A percentile compares a stretch with the other conserved stretches of the same genome.
phyloP scores from a whole-genome alignment of 2,888 invertebrate genomes.

The Hermaeophaga mercurialis region DNA sequence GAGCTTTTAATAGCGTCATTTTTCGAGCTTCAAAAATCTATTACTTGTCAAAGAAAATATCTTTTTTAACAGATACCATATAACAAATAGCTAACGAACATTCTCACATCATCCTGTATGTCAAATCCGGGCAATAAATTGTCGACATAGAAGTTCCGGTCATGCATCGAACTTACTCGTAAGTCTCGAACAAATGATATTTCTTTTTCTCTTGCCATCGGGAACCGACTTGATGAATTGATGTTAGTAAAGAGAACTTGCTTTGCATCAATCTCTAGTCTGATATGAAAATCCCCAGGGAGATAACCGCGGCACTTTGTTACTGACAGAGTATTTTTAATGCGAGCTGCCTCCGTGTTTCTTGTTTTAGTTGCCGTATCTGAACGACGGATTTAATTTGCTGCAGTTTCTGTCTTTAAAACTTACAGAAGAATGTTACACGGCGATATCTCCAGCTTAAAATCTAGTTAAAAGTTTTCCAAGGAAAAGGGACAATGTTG shows the following conservation, averaged over 20 bases:
- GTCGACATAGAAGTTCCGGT: no score
- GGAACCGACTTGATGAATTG: neutral
- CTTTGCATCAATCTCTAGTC: constrained; percentile 25
- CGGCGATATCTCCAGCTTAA: constrained; percentile 1
- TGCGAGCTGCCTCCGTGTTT: constrained; percentile 19
- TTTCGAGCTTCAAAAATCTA: no score
- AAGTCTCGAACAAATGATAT: neutral
- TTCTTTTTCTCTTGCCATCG: neutral
- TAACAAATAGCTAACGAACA: no score
- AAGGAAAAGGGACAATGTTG: neutral
- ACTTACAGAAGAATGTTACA: constrained; percentile 9
- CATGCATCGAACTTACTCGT: no score
- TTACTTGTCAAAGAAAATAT: no score
- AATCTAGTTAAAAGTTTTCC: constrained; percentile 10
- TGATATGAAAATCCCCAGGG: constrained; percentile 27
- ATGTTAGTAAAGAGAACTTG: constrained; percentile 14
- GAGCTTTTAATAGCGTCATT: no score
- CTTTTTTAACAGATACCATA: no score
- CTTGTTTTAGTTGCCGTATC: constrained; percentile 15
- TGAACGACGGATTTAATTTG: constrained; percentile 2
- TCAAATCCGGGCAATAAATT: no score
- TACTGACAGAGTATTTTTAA: constrained; percentile 17
- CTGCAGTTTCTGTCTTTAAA: constrained; percentile 11
- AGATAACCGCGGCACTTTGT: constrained; percentile 22
- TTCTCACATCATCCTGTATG: no score